phyloP scores from a whole-genome alignment of 2,888 invertebrate species.

The Brachynemurus nebulosus region DNA sequence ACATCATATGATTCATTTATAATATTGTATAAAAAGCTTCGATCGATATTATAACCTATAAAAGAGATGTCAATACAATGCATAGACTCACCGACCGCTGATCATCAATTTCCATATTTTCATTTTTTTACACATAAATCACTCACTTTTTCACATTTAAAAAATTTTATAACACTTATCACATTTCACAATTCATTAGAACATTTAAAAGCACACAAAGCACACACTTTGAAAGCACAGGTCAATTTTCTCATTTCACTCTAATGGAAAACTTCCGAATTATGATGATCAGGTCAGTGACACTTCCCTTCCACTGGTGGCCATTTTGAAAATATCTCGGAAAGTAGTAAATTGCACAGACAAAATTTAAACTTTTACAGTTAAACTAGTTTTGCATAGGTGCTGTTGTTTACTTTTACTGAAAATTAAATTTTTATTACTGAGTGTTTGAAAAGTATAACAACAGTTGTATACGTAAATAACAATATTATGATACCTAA shows the following conservation, averaged over 20 bases:
- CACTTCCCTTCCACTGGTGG: slow-evolving; percentile 7
- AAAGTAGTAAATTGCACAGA: slow-evolving; percentile 1
- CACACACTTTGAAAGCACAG: slow-evolving; percentile 3
- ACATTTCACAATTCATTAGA: slow-evolving; percentile 1
- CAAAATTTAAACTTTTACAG: slow-evolving; percentile 3
- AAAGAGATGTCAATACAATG: slow-evolving; percentile 3
- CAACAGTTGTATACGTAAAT: no score
- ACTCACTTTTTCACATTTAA: background rate
- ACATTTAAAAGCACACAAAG: slow-evolving; percentile 2
- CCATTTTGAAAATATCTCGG: slow-evolving; percentile 6
- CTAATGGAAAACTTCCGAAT: slow-evolving; percentile 7
- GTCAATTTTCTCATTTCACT: slow-evolving; percentile 7
- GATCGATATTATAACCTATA: slow-evolving; percentile 9
- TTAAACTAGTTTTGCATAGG: background rate
- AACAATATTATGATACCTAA: no score
- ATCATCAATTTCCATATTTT: background rate
- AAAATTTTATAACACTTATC: slow-evolving; percentile 1
- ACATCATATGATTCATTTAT: background rate
- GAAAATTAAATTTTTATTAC: no score
- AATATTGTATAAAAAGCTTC: background rate
- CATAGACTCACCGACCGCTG: slow-evolving; percentile 4
- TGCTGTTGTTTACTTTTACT: no score
- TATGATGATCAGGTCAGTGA: slow-evolving; percentile 5
- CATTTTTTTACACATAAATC: slow-evolving; percentile 2
- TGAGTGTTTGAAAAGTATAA: no score